phyloP scores from a whole-genome alignment of 1,140 invertebrate species.

The Diachasma alloeum region DNA sequence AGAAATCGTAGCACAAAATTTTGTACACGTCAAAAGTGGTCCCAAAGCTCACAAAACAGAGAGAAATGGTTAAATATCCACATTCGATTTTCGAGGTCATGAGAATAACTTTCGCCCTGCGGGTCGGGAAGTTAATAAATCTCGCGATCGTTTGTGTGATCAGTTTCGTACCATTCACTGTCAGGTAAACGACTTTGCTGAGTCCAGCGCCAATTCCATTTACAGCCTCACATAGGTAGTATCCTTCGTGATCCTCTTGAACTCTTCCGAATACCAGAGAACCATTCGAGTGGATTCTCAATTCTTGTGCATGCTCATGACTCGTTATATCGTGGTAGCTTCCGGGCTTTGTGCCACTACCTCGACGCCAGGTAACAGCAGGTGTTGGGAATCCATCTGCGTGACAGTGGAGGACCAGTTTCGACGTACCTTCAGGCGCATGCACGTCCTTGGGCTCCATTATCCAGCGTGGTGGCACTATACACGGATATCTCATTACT shows the following conservation, averaged over 20 bases:
- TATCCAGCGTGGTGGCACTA: constrained; percentile 92
- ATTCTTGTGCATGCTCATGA: constrained; percentile 59
- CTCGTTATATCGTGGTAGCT: constrained; percentile 83
- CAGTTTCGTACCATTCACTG: constrained; percentile 79
- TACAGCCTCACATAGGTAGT: constrained; percentile 91
- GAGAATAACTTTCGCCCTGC: no score
- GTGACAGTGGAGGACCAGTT: constrained; percentile 85
- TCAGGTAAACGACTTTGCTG: constrained; percentile 86
- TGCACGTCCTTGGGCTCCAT: constrained; percentile 87
- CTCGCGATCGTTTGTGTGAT: neutral
- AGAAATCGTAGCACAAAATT: no score
- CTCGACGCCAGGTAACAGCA: constrained; percentile 86
- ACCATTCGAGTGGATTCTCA: constrained; percentile 81
- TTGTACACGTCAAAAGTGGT: no score
- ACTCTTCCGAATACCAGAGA: constrained; percentile 82
- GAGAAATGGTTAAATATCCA: no score
- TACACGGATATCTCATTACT: constrained; percentile 3
- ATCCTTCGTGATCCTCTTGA: constrained; percentile 85
- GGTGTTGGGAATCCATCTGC: constrained; percentile 91
- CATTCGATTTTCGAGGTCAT: no score
- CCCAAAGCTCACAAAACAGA: no score
- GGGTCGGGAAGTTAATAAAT: neutral
- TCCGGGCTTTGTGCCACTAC: constrained; percentile 79
- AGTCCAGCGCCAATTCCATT: constrained; percentile 89
- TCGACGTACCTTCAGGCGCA: constrained; percentile 82